These are phyloP conservation scores for Nixonia krombeini DNA, from an alignment of 1,140 invertebrate species.

Conservation along the genomic window DNA sequence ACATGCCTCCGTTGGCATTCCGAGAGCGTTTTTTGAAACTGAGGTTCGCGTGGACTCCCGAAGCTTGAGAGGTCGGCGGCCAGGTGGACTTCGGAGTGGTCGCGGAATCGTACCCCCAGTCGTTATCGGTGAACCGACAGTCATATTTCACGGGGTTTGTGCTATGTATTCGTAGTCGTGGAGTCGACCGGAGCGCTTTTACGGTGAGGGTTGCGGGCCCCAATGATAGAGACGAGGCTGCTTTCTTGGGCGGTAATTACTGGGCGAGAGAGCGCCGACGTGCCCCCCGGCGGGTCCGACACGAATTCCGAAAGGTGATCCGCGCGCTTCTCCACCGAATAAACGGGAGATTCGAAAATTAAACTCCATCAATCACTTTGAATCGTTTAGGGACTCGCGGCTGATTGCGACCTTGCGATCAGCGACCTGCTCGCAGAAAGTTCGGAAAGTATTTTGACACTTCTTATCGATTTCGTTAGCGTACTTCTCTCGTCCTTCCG, in stretches of 20 bases:
- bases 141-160: constrained; percentile 25
- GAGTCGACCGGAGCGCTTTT: constrained; percentile 40
- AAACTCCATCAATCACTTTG: too few relatives aligned
- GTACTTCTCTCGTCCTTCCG: too few relatives aligned
- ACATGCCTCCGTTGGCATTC: constrained; percentile 56
- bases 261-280: constrained; percentile 50
- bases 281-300: constrained; percentile 61
- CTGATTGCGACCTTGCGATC: too few relatives aligned
- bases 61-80: too few relatives aligned
- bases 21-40: constrained; percentile 42
- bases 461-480: too few relatives aligned
- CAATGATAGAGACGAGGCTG: constrained; percentile 46
- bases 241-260: constrained; percentile 63
- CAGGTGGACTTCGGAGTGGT: constrained; percentile 4
- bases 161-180: constrained; percentile 27
- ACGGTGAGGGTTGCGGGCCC: constrained; percentile 33
- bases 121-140: constrained; percentile 17
- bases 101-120: constrained; percentile 2
- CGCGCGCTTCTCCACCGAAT: constrained; percentile 51
- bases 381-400: too few relatives aligned
- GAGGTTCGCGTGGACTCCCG: too few relatives aligned
- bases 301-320: constrained; percentile 66
- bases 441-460: too few relatives aligned
- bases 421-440: too few relatives aligned
- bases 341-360: constrained; percentile 43